phyloP scores from a whole-genome alignment of 2,888 invertebrate species.

The Trachelus troglodyta region DNA sequence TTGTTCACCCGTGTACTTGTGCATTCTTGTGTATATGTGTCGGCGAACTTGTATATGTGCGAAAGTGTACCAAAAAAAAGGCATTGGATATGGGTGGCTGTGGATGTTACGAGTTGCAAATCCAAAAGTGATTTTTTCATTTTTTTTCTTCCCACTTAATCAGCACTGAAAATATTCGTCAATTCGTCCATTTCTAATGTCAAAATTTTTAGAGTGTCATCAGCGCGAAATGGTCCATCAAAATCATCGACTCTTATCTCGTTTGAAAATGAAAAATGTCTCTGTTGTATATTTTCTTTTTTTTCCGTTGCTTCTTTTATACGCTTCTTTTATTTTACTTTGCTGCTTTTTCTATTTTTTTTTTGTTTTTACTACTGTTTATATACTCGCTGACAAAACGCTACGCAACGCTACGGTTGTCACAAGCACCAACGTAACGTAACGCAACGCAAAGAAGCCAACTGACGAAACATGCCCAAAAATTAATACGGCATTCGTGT shows the following conservation, averaged over 20 bases:
- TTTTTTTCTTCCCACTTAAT: background rate
- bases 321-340: conserved; percentile 11
- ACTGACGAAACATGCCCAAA: conserved; percentile 63
- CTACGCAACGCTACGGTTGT: conserved; percentile 54
- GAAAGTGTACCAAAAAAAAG: background rate
- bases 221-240: background rate
- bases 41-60: background rate
- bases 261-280: conserved; percentile 18
- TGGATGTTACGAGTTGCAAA: background rate
- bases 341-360: background rate
- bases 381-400: conserved; percentile 30
- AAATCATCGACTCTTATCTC: conserved; percentile 2
- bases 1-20: background rate
- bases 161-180: background rate
- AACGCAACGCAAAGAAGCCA: conserved; percentile 56
- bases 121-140: background rate
- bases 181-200: background rate
- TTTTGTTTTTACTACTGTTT: background rate
- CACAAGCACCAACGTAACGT: conserved; percentile 40
- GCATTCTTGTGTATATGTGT: background rate
- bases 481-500: conserved; percentile 62
- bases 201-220: background rate
- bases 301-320: conserved; percentile 9
- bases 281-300: conserved; percentile 1
- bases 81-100: background rate